Evolutionary conservation across 2,113 vertebrate genomes (phyloP), one percentile per base, ranked within the genome.

Genomic region (Halichoeres trimaculatus): DNA sequence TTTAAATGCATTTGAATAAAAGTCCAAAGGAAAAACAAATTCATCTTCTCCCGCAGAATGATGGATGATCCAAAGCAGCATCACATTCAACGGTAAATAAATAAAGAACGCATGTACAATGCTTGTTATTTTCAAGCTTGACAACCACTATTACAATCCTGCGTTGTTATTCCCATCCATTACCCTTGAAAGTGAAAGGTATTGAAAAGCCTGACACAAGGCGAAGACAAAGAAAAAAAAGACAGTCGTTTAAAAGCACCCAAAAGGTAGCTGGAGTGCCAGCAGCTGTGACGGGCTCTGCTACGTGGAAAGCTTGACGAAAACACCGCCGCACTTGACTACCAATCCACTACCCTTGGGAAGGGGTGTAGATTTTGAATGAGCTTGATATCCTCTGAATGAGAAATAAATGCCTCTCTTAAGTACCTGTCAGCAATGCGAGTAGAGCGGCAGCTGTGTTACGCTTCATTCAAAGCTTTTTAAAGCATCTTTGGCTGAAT

Each of bases 341-440:
- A 69, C 54, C 77, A 81, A 81, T 79, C 76, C 16, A 38, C 40
- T 73, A 53, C 76, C 53, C 74, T 62, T 12, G 70, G 78, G 76
- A 68, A 75, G 56, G 67, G 36, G 67, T 57, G 78, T 70, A 51
- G 76, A 68, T 70, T 77, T 26, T 88, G 84, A 91, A 90, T 88
- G 87, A 85, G 89, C 81, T 85, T 88, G 81, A 90, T 88, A 85
- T 81, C 78, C 74, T 43, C 38, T 85, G 89, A 90, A 90, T 87
- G 84, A 81, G 83, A 70, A 90, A 83, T 90, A 91, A 90, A 90
- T 80, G 87, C 84, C 35, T 59, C 76, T 70, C 84, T 70, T 87
- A 74, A 85, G 86, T 75, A 83, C 81, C 87, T 87, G 84, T 89
- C 90, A 88, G 88, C 65, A n/a, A 54, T 1, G 67, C 22, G 51